Base-by-base conservation (phyloP, 2,113 vertebrate genomes). In the Pionites leucogaster region DNA sequence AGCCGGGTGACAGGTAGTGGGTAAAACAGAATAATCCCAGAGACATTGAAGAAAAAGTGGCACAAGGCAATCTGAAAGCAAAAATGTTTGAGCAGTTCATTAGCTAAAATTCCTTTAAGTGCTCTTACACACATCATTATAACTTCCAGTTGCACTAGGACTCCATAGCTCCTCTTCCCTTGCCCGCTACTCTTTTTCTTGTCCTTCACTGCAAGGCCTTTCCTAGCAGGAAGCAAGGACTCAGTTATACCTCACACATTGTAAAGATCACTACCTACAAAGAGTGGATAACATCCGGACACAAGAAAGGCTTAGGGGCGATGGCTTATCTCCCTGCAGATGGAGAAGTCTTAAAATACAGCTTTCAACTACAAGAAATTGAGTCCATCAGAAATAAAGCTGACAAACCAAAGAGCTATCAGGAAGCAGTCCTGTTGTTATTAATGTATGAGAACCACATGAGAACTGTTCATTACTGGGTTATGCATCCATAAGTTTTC, bases 11-110 rank as follows among this genome's bases (percentile, higher is more conserved):
- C 97, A 7, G 99, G 99, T 69, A 99, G 83, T 0, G 99, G 99
- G 88, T 99, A 99, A 98, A 99, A 99, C 50, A 99, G 97, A 14
- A 99, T 4, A 93, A 99, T 99, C 23, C 99, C 99, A 22, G 99
- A 98, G 88, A 99, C 90, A 94, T 99, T 99, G 98, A 99, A 99
- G 98, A 99, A 99, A 94, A 99, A 99, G 92, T 99, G 99, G 83
- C 99, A 99, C 88, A 99, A 97, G 14, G 99, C 98, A 81, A 99
- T 99, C 99, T 99, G 97, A 31, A 98, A 98, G 78, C 39, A 84
- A 96, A 95, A 80, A 74, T 28, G 70, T 80, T 85, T 31, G 46
- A 93, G 46, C 64, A 47, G 28, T 24, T 64, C 10, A 17, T 84
- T 74, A 86, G 14, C 18, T 65, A 67, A 79, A 89, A 52, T 20